Evolutionary conservation across 2,888 invertebrate species (phyloP).

Genomic region (Sinohyriopsis cumingii): DNA sequence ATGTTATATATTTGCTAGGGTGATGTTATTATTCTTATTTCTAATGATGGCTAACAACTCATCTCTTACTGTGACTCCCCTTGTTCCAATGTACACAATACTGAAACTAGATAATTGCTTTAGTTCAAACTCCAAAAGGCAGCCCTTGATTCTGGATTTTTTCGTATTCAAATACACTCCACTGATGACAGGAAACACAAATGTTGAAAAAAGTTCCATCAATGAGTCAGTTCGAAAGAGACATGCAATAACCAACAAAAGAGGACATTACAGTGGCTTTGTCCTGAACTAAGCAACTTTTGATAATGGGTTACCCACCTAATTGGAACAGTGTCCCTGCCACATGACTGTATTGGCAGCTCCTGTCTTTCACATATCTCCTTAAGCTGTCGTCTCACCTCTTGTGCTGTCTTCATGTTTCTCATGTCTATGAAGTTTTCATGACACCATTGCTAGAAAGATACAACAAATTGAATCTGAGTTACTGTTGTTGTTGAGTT

Average conservation of each 20-base stretch:
- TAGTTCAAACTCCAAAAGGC: no score
- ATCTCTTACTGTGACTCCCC: no score
- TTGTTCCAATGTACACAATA: no score
- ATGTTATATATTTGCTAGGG: no score
- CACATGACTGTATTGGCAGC: slow-evolving; percentile 79
- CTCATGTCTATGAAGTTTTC: slow-evolving; percentile 89
- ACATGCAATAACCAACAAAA: neutral
- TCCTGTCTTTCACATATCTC: slow-evolving; percentile 80
- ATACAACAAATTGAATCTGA: neutral
- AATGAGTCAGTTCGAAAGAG: neutral
- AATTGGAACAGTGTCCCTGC: slow-evolving; percentile 71
- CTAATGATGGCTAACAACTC: no score
- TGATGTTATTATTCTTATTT: no score
- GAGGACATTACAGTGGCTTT: no score
- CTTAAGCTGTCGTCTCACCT: slow-evolving; percentile 86
- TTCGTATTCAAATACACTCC: no score
- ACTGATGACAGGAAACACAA: neutral
- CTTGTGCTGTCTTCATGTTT: slow-evolving; percentile 85
- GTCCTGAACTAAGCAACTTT: no score
- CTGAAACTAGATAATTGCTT: no score
- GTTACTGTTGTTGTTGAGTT: no score
- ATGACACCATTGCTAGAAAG: slow-evolving; percentile 83
- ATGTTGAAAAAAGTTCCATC: neutral
- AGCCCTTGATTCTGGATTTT: no score
- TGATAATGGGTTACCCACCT: slow-evolving; percentile 47